phyloP scores from a whole-genome alignment of 2,113 vertebrate species.

The Cololabis saira region DNA sequence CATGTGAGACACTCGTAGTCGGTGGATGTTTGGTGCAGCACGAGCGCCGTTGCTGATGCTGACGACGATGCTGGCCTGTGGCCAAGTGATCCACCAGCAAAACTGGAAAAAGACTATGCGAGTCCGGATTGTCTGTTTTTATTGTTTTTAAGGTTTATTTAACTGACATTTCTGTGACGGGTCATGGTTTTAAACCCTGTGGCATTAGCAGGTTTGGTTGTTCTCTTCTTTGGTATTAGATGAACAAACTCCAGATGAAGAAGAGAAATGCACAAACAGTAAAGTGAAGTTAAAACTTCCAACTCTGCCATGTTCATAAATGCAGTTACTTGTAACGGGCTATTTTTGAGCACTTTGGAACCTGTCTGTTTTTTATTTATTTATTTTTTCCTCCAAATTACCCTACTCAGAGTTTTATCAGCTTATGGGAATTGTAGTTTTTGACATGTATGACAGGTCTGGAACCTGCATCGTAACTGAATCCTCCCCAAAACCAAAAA shows the following conservation, averaged over 20 bases:
- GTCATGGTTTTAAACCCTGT: slow-evolving; percentile 13
- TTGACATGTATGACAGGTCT: background rate
- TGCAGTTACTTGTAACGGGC: no score
- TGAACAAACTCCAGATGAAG: background rate
- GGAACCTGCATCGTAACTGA: slow-evolving; percentile 8
- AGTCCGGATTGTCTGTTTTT: slow-evolving; percentile 6
- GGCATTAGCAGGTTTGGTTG: background rate
- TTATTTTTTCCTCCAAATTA: background rate
- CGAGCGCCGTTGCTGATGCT: background rate
- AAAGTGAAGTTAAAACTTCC: no score
- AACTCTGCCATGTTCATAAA: no score
- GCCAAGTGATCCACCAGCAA: slow-evolving; percentile 7
- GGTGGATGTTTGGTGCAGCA: background rate
- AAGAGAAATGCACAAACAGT: no score
- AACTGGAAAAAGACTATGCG: slow-evolving; percentile 46
- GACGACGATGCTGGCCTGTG: background rate
- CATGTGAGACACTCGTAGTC: slow-evolving; percentile 8
- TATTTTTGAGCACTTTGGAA: background rate
- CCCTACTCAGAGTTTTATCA: background rate
- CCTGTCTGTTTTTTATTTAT: background rate
- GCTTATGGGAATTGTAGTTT: background rate
- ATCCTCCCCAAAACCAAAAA: background rate
- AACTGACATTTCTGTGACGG: slow-evolving; percentile 21
- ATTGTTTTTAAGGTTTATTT: slow-evolving; percentile 34
- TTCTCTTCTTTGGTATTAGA: background rate